Evolutionary conservation across 2,888 invertebrate genomes (phyloP).

Genomic region (Oasisia sp.): DNA sequence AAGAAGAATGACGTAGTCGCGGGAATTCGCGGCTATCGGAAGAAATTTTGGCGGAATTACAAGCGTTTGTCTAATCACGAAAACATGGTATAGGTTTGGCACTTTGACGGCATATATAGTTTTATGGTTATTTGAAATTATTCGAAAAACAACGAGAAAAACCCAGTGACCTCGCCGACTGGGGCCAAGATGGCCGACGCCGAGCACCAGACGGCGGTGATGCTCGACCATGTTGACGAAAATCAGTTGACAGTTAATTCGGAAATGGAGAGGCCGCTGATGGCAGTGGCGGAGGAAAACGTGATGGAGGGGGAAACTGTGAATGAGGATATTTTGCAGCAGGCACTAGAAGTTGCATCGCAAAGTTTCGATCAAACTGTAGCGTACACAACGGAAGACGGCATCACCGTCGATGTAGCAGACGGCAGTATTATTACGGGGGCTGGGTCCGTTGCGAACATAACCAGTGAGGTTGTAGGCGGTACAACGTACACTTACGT

Average conservation of each 20-base stretch:
- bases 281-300: constrained; percentile 24
- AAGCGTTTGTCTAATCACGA: constrained; percentile 13
- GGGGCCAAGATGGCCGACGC: constrained; percentile 36
- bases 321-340: constrained; percentile 30
- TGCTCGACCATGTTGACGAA: constrained; percentile 26
- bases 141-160: constrained; percentile 9
- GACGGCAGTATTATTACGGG: constrained; percentile 26
- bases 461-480: constrained; percentile 19
- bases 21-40: constrained; percentile 10
- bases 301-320: constrained; percentile 29
- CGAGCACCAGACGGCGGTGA: constrained; percentile 30
- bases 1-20: constrained; percentile 17
- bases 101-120: not conserved
- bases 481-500: constrained; percentile 21
- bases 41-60: constrained; percentile 17
- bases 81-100: constrained; percentile 5
- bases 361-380: constrained; percentile 27
- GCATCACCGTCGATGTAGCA: constrained; percentile 32
- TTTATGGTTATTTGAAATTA: constrained; percentile 1
- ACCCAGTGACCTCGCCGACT: constrained; percentile 13
- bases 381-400: constrained; percentile 20
- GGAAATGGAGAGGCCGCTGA: constrained; percentile 24
- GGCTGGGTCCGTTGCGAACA: not conserved
- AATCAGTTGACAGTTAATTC: constrained; percentile 19
- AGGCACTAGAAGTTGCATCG: constrained; percentile 13